Evolutionary conservation across 1,140 invertebrate species (phyloP), one percentile per base, ranked within the genome.

Genomic region (Drosophila fuyamai): DNA sequence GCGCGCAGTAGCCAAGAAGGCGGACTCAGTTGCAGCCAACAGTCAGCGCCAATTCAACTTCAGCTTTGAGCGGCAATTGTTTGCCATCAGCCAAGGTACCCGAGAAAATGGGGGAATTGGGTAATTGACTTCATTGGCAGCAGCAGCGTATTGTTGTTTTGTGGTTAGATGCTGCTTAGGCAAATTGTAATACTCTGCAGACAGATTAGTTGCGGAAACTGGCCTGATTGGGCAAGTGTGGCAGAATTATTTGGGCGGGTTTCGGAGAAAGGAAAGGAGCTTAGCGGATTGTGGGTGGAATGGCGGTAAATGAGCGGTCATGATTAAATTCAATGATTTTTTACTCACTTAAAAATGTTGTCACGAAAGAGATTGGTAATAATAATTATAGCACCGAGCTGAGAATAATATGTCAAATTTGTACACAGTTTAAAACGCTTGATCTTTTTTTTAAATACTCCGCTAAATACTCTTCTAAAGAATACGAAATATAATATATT

Each of bases 21-120:
- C 53, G 46, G 60, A 14, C 36, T 27, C 46, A 14, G 50, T 12
- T 50, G 43, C 56, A 71, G 29, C 8, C 29, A 32, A 32, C 29
- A 32, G 79, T 38, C 70, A 75, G 51, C 70, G 23, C 47, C 63
- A 82, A 79, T 85, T 84, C 73, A 80, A 81, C 78, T 76, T 83
- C 72, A 75, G 59, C 76, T 84, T 68, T 70, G 71, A 89, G 78
- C 76, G 71, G 66, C 84, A 89, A 88, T 88, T 88, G 79, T 83
- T 83, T 79, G 78, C 60, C 67, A 71, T 70, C 67, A 57, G 50
- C 67, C 51, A 57, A 56, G 66, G 65, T 35, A 70, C 36, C 43
- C 27, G 10, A 51, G 27, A 38, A 51, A 43, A 68, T 63, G 65
- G 60, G 81, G 68, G 79, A 78, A 89, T 89, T 88, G 85, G 47